Conservation (phyloP, 2,888 invertebrate species). For the Ashinkailepas kermadecensis region DNA sequence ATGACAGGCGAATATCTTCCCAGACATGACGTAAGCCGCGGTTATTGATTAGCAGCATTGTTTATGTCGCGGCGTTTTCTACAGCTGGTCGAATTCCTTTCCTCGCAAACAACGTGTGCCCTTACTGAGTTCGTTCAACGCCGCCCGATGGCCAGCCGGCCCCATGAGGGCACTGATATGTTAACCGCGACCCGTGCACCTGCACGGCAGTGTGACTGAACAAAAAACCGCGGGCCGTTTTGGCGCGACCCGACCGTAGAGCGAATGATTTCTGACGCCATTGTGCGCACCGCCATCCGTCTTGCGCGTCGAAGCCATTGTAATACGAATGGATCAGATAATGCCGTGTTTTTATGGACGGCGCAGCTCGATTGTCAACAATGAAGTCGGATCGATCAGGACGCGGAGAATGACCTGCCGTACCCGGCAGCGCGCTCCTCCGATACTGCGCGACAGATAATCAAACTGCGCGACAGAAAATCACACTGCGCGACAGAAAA, state of each 20-base stretch:
- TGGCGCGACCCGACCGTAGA: background rate
- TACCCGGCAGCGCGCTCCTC: too few relatives aligned
- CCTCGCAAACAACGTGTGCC: background rate
- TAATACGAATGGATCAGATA: constrained; percentile 20
- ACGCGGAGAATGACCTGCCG: background rate
- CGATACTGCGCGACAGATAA: too few relatives aligned
- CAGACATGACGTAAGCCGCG: background rate
- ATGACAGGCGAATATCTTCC: background rate
- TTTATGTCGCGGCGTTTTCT: background rate
- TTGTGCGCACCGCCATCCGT: constrained; percentile 3
- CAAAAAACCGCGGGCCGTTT: background rate
- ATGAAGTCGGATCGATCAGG: constrained; percentile 7
- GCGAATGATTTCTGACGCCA: background rate
- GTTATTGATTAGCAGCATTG: background rate
- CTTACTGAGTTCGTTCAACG: background rate
- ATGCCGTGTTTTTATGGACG: background rate
- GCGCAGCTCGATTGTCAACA: constrained; percentile 2
- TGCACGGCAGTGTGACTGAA: background rate
- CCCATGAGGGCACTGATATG: background rate
- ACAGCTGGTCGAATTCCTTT: background rate
- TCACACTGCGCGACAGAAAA: too few relatives aligned
- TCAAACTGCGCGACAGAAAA: too few relatives aligned
- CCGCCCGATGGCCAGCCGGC: background rate
- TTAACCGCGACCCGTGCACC: background rate
- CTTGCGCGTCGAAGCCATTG: constrained; percentile 8